Evolutionary conservation across 2,113 vertebrate species (phyloP).

Genomic region (Maccullochella peelii): DNA sequence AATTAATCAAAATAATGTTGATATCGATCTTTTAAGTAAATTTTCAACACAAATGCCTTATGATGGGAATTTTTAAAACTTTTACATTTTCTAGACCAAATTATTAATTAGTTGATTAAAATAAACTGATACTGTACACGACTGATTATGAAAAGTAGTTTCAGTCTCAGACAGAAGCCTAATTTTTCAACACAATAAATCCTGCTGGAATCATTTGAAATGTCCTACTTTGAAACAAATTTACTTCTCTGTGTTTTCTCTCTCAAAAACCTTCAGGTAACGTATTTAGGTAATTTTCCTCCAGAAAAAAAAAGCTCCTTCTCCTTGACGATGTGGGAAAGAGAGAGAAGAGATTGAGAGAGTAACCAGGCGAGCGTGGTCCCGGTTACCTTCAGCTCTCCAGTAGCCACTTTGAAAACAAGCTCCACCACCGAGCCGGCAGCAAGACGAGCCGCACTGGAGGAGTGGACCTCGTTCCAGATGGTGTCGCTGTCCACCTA

Average conservation of each 20-base stretch:
- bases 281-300: background rate
- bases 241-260: background rate
- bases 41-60: too few species aligned
- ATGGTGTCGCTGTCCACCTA: slow-evolving; percentile 99
- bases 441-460: slow-evolving; percentile 93
- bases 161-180: background rate
- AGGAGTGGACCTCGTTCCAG: slow-evolving; percentile 98
- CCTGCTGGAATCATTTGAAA: background rate
- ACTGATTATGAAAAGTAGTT: background rate
- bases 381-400: slow-evolving; percentile 91
- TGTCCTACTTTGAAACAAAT: background rate
- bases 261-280: too few species aligned
- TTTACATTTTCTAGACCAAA: too few species aligned
- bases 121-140: background rate
- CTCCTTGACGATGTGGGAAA: background rate
- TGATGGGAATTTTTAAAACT: too few species aligned
- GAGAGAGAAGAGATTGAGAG: too few species aligned
- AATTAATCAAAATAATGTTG: too few species aligned
- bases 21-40: too few species aligned
- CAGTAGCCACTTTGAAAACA: slow-evolving; percentile 95
- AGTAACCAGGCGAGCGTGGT: background rate
- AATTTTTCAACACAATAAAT: too few species aligned
- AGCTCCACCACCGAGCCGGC: slow-evolving; percentile 97
- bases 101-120: too few species aligned
- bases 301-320: too few species aligned